Conservation (phyloP, 2,797 vertebrate species). For the Gephyroberyx darwinii region DNA sequence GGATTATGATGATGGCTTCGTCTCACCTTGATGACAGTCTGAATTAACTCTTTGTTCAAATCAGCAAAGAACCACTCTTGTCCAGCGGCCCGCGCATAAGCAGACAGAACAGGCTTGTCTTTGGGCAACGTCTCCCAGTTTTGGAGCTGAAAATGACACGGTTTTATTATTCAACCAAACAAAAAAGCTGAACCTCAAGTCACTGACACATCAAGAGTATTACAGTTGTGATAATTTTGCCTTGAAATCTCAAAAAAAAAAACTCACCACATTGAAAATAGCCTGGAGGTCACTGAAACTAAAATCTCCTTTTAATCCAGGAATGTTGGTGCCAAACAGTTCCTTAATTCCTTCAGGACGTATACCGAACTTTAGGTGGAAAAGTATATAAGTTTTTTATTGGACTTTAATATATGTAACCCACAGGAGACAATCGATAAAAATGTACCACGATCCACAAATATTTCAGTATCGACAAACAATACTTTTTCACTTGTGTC, state of each 20-base stretch:
- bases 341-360: constrained; percentile 82
- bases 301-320: constrained; percentile 76
- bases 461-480: no score
- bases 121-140: constrained; percentile 81
- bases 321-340: constrained; percentile 67
- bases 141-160: constrained; percentile 77
- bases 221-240: neutral
- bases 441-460: no score
- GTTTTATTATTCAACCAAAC: neutral
- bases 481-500: no score
- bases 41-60: constrained; percentile 79
- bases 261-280: constrained; percentile 81
- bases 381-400: neutral
- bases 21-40: constrained; percentile 75
- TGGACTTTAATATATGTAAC: no score
- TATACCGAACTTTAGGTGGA: constrained; percentile 80
- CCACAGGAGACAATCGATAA: no score
- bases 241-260: neutral
- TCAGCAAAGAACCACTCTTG: constrained; percentile 83
- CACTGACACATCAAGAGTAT: no score
- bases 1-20: neutral
- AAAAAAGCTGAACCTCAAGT: neutral
- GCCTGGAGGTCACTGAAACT: constrained; percentile 74
- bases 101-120: constrained; percentile 78
- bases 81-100: constrained; percentile 77